Evolutionary conservation across 2,113 vertebrate genomes (phyloP), one percentile per base, ranked within the genome.

Genomic region (Crotalus helleri): DNA sequence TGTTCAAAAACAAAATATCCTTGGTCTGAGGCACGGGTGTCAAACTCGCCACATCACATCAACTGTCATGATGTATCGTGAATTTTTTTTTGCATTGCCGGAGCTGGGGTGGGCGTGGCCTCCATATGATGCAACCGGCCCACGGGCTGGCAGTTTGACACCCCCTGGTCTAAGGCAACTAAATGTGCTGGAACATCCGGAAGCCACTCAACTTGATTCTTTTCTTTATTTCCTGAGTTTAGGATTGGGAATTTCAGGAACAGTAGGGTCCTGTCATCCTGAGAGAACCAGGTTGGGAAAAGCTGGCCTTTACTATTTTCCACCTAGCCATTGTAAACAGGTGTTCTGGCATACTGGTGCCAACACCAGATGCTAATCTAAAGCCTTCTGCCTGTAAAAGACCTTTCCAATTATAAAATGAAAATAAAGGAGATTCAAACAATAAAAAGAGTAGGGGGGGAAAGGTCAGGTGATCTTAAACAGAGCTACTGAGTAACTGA

Each of bases 401-500:
- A 9, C 19, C 88, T 89, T 88, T 44, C 0, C 3, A 57, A 49
- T 51, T 1, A 2, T 33, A 12, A 81, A 90, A 61, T 26, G n/a
- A 33, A 61, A 24, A 10, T 2, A 87, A 17, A 85, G 29, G 7
- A 8, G 5, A 0, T 5, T 15, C 2, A 39, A 6, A 3, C 2
- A 3, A 54, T 6, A 29, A 87, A 46, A 24, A 24, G 19, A 89
- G 21, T 0, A 1, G 59, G 33, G 4, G 29, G 2, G 24, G 11
- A 0, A 9, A 26, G 1, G 0, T 6, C 46, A 1, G n/a, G 81
- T 1, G 21, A 11, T 89, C 58, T 4, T 0, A 1, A 59, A 33
- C 8, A 0, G 4, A 23, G 3, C 26, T 44, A 58, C 49, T 46
- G 44, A 87, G 55, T 90, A 44, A 90, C 19, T 29, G 64, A 46